Base-by-base conservation (phyloP, 2,797 vertebrate genomes). In the Lagocephalus sceleratus region DNA sequence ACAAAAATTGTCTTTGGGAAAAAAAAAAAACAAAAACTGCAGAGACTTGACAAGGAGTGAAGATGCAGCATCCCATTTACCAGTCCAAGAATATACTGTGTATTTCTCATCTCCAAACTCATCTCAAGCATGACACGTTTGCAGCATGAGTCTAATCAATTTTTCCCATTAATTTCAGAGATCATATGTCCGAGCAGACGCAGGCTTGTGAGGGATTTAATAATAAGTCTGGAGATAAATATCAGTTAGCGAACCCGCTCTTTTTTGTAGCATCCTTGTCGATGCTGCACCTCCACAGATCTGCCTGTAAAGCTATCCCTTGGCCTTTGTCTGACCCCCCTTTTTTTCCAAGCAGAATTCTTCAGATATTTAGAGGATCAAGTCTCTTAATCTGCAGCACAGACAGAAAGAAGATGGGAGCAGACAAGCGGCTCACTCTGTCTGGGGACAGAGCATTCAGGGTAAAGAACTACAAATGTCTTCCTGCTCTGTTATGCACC, bases 301-400 rank as follows among this genome's bases (percentile, higher is more conserved):
- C 78, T 54, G 85, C 60, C 69, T 87, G 82, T 86, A 86, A 90
- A 87, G 87, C 86, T 90, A 88, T 90, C 91, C 86, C 79, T 61
- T 90, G 90, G 85, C 90, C 90, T 89, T 83, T 75, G 79, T 50
- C 73, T 92, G 92, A 92, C 90, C 88, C 14, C 40, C 76, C 76
- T 89, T 90, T 90, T 87, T 88, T 14, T 7, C 32, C 69, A 83
- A 75, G 81, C 81, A 53, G 73, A 90, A 92, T 93, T 91, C 89
- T 87, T 90, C 64, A 60, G 85, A 85, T 90, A 83, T 85, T 77
- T 90, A 73, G 68, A 83, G 75, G 87, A 88, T 89, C 63, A 79
- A 87, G 88, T 86, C 85, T 84, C 83, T 88, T 91, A 82, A 90
- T 88, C 82, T 88, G 73, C 51, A 60, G 82, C 41, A 43, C 71